Evolutionary conservation across 2,888 invertebrate species (phyloP).

Genomic region (Onthophagus sagittarius): DNA sequence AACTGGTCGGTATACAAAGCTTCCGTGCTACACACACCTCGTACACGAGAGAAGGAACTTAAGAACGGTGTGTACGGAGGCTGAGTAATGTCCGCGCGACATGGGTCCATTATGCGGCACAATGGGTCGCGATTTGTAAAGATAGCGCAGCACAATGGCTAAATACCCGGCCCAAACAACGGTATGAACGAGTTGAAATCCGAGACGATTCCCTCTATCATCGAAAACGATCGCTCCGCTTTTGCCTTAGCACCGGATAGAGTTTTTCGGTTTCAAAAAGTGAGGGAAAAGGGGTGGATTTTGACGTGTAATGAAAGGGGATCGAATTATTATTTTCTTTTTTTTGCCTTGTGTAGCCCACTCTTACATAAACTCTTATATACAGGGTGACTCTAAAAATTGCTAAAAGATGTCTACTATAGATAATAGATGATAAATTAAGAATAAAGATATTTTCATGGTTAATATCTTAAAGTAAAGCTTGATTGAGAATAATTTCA

Average conservation of each 20-base stretch:
- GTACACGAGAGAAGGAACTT: neutral
- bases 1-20: neutral
- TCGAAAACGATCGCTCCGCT: slow-evolving; percentile 34
- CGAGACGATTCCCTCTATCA: slow-evolving; percentile 36
- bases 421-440: no score
- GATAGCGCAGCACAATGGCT: slow-evolving; percentile 30
- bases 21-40: neutral
- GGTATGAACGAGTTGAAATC: slow-evolving; percentile 35
- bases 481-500: no score
- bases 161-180: slow-evolving; percentile 32
- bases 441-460: no score
- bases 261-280: slow-evolving; percentile 20
- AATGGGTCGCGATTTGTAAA: slow-evolving; percentile 30
- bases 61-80: slow-evolving; percentile 2
- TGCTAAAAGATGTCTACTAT: no score
- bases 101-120: slow-evolving; percentile 20
- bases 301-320: neutral
- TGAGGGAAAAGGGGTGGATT: neutral
- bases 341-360: neutral
- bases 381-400: no score
- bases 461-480: no score
- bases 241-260: slow-evolving; percentile 30
- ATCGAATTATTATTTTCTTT: neutral
- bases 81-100: slow-evolving; percentile 18
- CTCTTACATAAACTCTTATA: no score